phyloP scores from a whole-genome alignment of 2,113 vertebrate genomes.

The Seriola rivoliana region DNA sequence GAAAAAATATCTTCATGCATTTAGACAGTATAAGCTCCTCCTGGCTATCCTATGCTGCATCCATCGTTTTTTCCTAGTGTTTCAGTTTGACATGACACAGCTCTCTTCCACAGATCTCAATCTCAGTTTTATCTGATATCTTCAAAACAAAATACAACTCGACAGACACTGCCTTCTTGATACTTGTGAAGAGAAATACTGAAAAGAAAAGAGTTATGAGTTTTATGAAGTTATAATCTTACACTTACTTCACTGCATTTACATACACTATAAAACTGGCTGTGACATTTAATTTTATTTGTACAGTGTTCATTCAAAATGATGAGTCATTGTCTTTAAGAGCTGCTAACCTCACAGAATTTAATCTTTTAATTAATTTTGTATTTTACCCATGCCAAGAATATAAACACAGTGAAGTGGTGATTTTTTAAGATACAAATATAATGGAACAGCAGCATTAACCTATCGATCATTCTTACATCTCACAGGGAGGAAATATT shows the following conservation, averaged over 20 bases:
- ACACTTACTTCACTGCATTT: background rate
- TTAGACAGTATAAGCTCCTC: too few species aligned
- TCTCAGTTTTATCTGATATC: background rate
- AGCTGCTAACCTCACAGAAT: background rate
- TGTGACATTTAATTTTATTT: background rate
- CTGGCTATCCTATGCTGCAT: too few species aligned
- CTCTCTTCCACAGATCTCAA: background rate
- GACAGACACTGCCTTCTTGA: background rate
- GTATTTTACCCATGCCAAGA: background rate
- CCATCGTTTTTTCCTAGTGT: background rate
- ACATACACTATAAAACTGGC: background rate
- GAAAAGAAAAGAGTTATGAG: background rate
- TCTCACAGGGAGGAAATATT: constrained; percentile 84
- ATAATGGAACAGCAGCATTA: background rate
- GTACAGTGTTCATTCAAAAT: background rate
- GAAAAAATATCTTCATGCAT: too few species aligned
- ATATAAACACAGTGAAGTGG: background rate
- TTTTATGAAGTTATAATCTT: background rate
- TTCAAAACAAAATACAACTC: too few species aligned
- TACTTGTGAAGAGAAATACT: background rate
- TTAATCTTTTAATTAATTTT: background rate
- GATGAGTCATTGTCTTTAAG: background rate
- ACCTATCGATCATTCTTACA: constrained; percentile 79
- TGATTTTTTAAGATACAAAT: background rate
- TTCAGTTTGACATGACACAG: background rate